Evolutionary conservation across 2,888 invertebrate genomes (phyloP), one percentile per base, ranked within the genome.

Genomic region (Drosophila tripunctata): DNA sequence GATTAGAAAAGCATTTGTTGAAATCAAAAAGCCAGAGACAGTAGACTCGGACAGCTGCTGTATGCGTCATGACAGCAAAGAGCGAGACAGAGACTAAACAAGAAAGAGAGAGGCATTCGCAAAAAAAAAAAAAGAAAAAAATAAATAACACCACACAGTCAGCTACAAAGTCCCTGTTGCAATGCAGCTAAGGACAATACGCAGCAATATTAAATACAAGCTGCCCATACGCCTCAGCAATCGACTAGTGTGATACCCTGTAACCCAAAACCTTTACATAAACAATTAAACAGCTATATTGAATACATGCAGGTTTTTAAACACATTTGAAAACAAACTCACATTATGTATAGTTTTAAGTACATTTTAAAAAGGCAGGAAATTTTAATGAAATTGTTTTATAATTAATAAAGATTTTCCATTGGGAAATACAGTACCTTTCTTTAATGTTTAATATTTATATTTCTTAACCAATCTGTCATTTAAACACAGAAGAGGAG

Each of bases 1-100:
- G 86, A 86, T 86, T 86, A 83, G 84, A 83, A 83, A 83, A 74
- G 75, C 81, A 83, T 83, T 83, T 83, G 81, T 78, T 80, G 69
- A 75, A 82, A 82, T 82, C 81, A 85, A 75, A 78, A 82, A 85
- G 82, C 77, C 75, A 79, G 66, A 63, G 71, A 71, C 56, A 60
- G 50, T 27, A 19, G n/a, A 35, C 24, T 41, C 35, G 40, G 70
- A 69, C 75, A 74, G 66, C 62, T 48, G 61, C 62, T 48, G 24
- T 56, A 68, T 55, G 63, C 70, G 24, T 50, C 58, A 45, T 63
- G 73, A 63, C 65, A 75, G 68, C 45, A 69, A 51, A 61, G 27
- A 27, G 27, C 27, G 27, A 27, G 27, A 10, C 3, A 5, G 27
- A 27, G 31, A 38, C 22, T 6, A n/a, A n/a, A 12, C 10, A 30